A percentile compares a stretch with the other conserved stretches of the same genome.
These are phyloP conservation scores for Marmota monax DNA, from an alignment of 2,113 vertebrate genomes.

Conservation along the genomic window DNA sequence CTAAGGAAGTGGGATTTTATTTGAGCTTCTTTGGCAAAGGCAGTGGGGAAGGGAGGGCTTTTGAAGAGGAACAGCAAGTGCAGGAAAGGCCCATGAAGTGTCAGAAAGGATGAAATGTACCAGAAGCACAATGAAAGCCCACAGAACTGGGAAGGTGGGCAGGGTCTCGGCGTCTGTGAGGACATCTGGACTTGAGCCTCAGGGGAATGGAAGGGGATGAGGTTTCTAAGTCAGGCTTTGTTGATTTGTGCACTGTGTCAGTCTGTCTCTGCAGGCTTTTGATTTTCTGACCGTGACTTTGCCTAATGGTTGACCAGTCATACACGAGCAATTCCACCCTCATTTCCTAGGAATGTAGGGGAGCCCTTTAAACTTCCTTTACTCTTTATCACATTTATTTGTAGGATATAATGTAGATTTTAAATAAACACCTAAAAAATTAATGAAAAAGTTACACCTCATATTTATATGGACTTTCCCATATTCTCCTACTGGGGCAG, in stretches of 20 bases:
- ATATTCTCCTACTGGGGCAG: background rate
- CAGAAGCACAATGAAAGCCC: slow-evolving; percentile 11
- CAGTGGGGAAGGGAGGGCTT: background rate
- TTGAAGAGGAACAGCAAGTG: background rate
- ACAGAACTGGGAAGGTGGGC: background rate
- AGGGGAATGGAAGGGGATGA: background rate
- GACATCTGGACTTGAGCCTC: background rate
- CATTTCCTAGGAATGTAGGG: background rate
- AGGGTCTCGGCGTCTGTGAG: background rate
- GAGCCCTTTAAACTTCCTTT: background rate
- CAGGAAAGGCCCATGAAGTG: background rate
- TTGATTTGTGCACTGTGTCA: background rate
- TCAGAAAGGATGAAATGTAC: slow-evolving; percentile 19
- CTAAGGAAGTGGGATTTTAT: background rate
- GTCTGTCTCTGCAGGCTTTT: background rate
- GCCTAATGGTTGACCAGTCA: background rate
- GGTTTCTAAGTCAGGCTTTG: background rate
- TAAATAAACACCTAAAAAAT: background rate
- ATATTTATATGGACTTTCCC: background rate
- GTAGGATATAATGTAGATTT: background rate
- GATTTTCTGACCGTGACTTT: background rate
- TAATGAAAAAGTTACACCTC: background rate
- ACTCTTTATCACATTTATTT: background rate
- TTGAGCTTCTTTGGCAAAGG: slow-evolving; percentile 18
- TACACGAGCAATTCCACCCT: background rate